Conservation (phyloP, 2,888 invertebrate genomes). For the Chrysina gloriosa region DNA sequence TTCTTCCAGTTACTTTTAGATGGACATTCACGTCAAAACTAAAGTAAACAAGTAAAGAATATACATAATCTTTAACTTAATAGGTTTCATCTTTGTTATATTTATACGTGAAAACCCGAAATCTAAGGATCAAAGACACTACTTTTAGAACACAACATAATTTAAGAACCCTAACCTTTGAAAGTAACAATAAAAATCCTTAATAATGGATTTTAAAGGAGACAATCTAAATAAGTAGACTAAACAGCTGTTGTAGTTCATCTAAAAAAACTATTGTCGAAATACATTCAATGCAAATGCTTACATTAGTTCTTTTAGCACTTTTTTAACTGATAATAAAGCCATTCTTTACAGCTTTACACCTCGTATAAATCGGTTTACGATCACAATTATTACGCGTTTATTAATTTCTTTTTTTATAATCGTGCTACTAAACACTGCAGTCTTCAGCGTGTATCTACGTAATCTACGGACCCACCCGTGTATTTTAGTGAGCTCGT, state of each 20-base stretch:
- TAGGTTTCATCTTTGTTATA: no score
- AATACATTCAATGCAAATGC: neutral
- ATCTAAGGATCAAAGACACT: no score
- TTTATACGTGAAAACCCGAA: no score
- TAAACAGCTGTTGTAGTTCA: neutral
- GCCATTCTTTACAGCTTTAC: slow-evolving; percentile 3
- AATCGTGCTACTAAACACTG: neutral
- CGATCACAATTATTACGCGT: slow-evolving; percentile 11
- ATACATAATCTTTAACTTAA: no score
- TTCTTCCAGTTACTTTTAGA: no score
- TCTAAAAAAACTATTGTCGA: slow-evolving; percentile 3
- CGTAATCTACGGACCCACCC: neutral
- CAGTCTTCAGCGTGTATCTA: neutral
- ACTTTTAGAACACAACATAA: no score
- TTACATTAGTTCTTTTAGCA: neutral
- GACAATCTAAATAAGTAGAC: neutral
- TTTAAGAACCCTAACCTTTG: neutral
- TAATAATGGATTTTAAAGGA: slow-evolving; percentile 4
- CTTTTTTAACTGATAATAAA: slow-evolving; percentile 2
- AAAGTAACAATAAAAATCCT: slow-evolving; percentile 37
- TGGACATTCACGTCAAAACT: no score
- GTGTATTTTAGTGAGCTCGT: slow-evolving; percentile 4
- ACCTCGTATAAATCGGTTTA: slow-evolving; percentile 16
- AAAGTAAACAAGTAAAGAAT: no score
- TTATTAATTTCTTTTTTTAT: slow-evolving; percentile 3